These are phyloP conservation scores for Eutolmus rufibarbis DNA, from an alignment of 2,888 invertebrate species.

Conservation along the genomic window DNA sequence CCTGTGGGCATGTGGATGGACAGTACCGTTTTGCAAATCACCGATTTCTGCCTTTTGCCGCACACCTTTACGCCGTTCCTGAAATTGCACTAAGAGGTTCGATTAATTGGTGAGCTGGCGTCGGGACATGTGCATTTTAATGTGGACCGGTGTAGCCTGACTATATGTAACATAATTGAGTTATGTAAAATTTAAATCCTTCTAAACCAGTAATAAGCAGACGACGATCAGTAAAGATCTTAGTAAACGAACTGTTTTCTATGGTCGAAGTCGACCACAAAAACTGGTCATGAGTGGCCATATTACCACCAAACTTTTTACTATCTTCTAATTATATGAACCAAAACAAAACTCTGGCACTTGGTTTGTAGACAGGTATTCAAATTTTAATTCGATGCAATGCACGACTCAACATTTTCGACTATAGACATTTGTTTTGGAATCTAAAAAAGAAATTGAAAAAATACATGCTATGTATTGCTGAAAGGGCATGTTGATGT, in stretches of 20 bases:
- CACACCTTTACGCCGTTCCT: conserved; percentile 19
- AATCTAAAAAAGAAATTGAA: too few species aligned
- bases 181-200: background rate
- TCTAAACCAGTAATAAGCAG: background rate
- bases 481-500: too few species aligned
- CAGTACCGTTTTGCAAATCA: conserved; percentile 49
- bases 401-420: too few species aligned
- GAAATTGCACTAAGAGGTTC: conserved; percentile 20
- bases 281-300: too few species aligned
- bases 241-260: background rate
- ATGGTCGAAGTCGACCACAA: too few species aligned
- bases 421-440: too few species aligned
- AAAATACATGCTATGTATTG: too few species aligned
- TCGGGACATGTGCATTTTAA: conserved; percentile 26
- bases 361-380: too few species aligned
- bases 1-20: conserved; percentile 44
- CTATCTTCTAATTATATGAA: too few species aligned
- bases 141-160: background rate
- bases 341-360: too few species aligned
- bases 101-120: conserved; percentile 43
- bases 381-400: too few species aligned
- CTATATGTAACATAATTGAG: background rate
- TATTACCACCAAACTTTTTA: too few species aligned
- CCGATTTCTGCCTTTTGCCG: conserved; percentile 38
- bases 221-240: background rate